Evolutionary conservation across 2,113 vertebrate genomes (phyloP).

Genomic region (Falcunculus frontatus): DNA sequence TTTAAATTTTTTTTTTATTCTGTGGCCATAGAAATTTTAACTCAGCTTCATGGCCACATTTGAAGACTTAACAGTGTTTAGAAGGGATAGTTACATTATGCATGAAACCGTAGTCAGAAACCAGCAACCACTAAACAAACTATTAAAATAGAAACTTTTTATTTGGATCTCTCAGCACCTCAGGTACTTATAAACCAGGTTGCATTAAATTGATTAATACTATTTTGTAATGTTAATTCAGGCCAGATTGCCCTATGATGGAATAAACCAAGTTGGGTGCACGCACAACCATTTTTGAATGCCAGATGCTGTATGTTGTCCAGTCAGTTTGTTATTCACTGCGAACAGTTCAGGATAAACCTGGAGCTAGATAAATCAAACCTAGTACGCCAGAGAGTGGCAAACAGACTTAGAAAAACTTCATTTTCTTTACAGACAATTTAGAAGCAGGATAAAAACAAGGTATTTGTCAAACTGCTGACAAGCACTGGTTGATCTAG

Average conservation of each 20-base stretch:
- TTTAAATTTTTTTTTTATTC: background rate
- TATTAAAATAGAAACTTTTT: background rate
- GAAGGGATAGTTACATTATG: background rate
- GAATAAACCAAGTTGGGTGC: background rate
- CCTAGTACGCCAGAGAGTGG: background rate
- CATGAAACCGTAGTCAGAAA: background rate
- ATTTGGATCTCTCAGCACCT: background rate
- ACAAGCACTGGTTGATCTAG: background rate
- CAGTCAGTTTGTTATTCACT: background rate
- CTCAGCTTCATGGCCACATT: background rate
- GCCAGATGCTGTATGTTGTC: background rate
- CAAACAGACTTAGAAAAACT: background rate
- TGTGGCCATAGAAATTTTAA: background rate
- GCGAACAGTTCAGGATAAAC: background rate
- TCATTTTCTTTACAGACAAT: background rate
- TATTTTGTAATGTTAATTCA: background rate
- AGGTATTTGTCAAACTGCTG: background rate
- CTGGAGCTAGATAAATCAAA: background rate
- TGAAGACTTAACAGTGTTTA: background rate
- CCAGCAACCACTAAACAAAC: background rate
- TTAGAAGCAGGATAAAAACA: background rate
- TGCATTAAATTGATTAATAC: background rate
- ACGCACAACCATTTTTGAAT: background rate
- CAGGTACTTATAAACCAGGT: background rate
- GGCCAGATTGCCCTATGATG: background rate